Evolutionary conservation across 2,113 vertebrate species (phyloP).

Genomic region (Genyomyrus donnyi): DNA sequence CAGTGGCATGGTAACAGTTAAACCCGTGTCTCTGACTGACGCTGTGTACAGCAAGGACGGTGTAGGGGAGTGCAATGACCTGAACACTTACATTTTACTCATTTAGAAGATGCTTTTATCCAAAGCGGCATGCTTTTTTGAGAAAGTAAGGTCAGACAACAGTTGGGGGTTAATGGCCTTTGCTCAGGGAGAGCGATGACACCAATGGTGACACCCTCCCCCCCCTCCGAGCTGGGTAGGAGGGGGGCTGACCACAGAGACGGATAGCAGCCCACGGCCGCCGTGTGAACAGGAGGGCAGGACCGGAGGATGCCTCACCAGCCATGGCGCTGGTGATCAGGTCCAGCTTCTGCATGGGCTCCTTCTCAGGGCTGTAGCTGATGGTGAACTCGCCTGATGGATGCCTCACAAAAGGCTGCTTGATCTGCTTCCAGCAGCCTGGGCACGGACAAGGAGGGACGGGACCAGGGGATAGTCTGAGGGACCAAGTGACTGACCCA

Average conservation of each 20-base stretch:
- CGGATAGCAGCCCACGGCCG: neutral
- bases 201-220: neutral
- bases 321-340: constrained; percentile 70
- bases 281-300: neutral
- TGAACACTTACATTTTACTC: neutral
- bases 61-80: neutral
- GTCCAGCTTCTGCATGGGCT: constrained; percentile 68
- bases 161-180: neutral
- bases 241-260: neutral
- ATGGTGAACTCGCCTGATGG: constrained; percentile 78
- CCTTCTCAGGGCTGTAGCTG: constrained; percentile 73
- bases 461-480: neutral
- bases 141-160: neutral
- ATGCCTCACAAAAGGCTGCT: constrained; percentile 69
- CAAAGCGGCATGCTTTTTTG: neutral
- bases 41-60: neutral
- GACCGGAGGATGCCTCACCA: constrained; percentile 48
- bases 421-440: constrained; percentile 81
- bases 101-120: neutral
- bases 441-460: neutral
- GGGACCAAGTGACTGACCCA: neutral
- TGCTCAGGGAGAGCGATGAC: neutral
- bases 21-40: neutral
- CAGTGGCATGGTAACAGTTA: neutral
- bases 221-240: neutral